phyloP scores from a whole-genome alignment of 1,140 invertebrate species.

The Drosophila persimilis region DNA sequence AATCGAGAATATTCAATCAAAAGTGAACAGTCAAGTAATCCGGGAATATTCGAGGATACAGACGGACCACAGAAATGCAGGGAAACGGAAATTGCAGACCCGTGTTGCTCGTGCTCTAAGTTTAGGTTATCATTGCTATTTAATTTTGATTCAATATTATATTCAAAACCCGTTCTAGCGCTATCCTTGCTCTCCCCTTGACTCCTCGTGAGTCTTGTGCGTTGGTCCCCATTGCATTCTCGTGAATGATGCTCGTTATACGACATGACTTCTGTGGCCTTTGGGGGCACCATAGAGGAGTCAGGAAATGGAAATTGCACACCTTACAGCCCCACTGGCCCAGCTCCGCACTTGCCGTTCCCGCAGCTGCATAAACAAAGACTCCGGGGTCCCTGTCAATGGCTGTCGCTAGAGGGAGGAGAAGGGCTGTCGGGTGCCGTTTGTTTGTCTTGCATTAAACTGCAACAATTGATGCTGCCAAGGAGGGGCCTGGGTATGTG shows the following conservation, averaged over 20 bases:
- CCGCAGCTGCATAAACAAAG: constrained; percentile 71
- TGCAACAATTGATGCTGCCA: constrained; percentile 71
- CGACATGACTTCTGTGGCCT: neutral
- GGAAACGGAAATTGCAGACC: no score
- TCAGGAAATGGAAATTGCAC: constrained; percentile 17
- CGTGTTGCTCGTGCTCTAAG: no score
- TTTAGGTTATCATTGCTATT: no score
- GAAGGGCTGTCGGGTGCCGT: neutral
- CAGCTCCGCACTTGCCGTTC: constrained; percentile 12
- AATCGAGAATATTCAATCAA: no score
- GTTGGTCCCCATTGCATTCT: neutral
- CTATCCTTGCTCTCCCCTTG: neutral
- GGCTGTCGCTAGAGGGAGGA: constrained; percentile 6
- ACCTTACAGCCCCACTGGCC: neutral
- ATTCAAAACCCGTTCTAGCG: no score
- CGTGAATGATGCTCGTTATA: neutral
- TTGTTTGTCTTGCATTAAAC: constrained; percentile 69
- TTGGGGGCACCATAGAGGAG: neutral
- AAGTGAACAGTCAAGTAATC: no score
- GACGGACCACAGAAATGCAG: no score
- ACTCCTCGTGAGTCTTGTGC: neutral
- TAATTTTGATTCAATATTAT: no score
- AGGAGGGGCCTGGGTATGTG: constrained; percentile 3
- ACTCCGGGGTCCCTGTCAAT: constrained; percentile 27
- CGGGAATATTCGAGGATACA: no score